These are phyloP conservation scores for Ylistrum balloti DNA, from an alignment of 1,140 invertebrate species.

Conservation along the genomic window DNA sequence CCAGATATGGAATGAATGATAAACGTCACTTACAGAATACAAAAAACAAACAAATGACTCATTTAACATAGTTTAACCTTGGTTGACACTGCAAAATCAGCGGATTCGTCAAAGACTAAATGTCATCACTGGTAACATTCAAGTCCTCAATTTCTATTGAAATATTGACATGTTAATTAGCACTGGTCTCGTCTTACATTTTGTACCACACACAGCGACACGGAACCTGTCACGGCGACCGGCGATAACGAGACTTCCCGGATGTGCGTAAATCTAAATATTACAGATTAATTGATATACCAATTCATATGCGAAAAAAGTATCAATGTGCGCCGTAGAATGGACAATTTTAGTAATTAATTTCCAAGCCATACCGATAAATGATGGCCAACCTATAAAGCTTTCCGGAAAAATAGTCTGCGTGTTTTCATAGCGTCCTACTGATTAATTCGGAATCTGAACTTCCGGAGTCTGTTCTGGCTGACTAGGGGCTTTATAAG, in stretches of 20 bases:
- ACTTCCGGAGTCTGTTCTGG: slow-evolving; percentile 3
- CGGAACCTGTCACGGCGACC: not conserved
- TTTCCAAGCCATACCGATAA: not conserved
- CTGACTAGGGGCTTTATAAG: not conserved
- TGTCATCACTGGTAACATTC: not conserved
- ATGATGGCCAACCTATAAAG: not conserved
- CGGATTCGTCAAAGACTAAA: no score
- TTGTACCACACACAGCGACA: not conserved
- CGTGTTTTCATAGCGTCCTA: not conserved
- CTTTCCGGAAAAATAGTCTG: not conserved
- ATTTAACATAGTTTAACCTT: no score
- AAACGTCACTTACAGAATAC: no score
- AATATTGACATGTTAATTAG: slow-evolving; percentile 1
- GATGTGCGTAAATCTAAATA: not conserved
- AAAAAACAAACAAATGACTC: no score
- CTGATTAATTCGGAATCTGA: not conserved
- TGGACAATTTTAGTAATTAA: not conserved
- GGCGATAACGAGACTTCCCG: not conserved
- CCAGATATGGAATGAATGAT: no score
- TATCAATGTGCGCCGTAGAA: not conserved
- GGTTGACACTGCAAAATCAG: no score
- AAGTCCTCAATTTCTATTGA: not conserved
- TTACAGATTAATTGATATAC: not conserved
- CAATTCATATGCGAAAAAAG: not conserved
- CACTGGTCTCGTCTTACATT: not conserved